phyloP scores from a whole-genome alignment of 2,113 vertebrate species.

The Calonectris borealis region DNA sequence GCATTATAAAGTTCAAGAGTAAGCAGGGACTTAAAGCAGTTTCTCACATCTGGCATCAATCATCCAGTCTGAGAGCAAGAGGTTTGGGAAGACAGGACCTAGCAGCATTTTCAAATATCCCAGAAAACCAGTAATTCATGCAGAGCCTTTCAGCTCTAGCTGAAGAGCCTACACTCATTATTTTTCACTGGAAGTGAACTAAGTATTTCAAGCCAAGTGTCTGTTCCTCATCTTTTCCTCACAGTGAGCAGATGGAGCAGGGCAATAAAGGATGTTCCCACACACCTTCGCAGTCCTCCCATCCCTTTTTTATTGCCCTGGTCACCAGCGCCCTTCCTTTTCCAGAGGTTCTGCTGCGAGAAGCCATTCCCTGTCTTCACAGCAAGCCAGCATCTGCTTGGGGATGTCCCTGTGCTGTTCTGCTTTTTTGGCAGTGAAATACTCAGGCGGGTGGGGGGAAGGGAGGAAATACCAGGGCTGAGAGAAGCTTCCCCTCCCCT shows the following conservation, averaged over 20 bases:
- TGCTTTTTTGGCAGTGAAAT: neutral
- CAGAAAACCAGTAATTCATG: neutral
- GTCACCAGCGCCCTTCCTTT: neutral
- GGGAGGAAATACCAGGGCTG: slow-evolving; percentile 20
- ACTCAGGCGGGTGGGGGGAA: accelerated
- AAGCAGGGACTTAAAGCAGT: neutral
- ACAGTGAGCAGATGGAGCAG: neutral
- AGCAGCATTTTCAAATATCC: slow-evolving; percentile 4
- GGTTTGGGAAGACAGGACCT: neutral
- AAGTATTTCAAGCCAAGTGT: neutral
- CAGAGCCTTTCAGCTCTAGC: neutral
- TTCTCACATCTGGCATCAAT: slow-evolving; percentile 38
- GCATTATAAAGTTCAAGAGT: slow-evolving; percentile 32
- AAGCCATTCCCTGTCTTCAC: neutral
- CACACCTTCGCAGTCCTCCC: neutral
- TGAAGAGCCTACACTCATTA: neutral
- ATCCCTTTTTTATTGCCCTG: neutral
- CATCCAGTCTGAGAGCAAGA: neutral
- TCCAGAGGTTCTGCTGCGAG: neutral
- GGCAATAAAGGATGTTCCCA: neutral
- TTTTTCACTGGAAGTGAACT: neutral
- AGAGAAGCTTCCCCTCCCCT: neutral
- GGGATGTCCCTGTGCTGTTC: neutral
- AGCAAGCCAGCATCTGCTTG: neutral
- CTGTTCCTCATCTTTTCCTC: neutral